phyloP scores from a whole-genome alignment of 2,113 vertebrate genomes.

The Calyptommatus sinebrachiatus region DNA sequence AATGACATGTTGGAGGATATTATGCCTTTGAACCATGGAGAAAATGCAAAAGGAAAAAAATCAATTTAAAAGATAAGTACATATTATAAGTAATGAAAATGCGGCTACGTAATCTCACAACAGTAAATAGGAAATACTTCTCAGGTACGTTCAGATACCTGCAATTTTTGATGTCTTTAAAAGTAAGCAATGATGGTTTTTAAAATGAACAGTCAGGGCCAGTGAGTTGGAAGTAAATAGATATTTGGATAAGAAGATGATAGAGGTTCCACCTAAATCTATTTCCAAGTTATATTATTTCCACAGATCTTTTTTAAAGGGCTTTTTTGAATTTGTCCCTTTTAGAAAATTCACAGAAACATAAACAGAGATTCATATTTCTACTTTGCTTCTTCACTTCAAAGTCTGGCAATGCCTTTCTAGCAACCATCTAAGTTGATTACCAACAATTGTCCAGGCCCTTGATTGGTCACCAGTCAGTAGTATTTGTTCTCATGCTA shows the following conservation, averaged over 20 bases:
- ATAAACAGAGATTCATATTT: too few species aligned
- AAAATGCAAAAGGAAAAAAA: conserved; percentile 25
- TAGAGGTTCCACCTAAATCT: too few species aligned
- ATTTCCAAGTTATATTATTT: too few species aligned
- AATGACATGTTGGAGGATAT: conserved; percentile 44
- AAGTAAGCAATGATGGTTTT: conserved; percentile 9
- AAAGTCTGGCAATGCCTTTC: too few species aligned
- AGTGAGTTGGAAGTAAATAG: not conserved
- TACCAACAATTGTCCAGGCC: too few species aligned
- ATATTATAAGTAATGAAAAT: conserved; percentile 60
- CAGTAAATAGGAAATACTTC: conserved; percentile 33
- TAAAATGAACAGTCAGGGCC: not conserved
- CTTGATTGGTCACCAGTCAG: too few species aligned
- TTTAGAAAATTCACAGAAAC: too few species aligned
- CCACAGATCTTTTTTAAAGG: too few species aligned
- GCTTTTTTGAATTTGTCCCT: too few species aligned
- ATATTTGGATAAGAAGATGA: not conserved
- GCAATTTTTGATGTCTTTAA: conserved; percentile 9
- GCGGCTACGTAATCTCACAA: conserved; percentile 15
- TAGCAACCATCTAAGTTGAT: too few species aligned
- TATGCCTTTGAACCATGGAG: conserved; percentile 48
- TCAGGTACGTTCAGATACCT: conserved; percentile 42
- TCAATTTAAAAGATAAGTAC: conserved; percentile 62
- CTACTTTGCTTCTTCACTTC: too few species aligned
- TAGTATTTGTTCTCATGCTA: too few species aligned